Base-by-base conservation (phyloP, 2,888 invertebrate genomes). In the Epistrophe grossulariae region DNA sequence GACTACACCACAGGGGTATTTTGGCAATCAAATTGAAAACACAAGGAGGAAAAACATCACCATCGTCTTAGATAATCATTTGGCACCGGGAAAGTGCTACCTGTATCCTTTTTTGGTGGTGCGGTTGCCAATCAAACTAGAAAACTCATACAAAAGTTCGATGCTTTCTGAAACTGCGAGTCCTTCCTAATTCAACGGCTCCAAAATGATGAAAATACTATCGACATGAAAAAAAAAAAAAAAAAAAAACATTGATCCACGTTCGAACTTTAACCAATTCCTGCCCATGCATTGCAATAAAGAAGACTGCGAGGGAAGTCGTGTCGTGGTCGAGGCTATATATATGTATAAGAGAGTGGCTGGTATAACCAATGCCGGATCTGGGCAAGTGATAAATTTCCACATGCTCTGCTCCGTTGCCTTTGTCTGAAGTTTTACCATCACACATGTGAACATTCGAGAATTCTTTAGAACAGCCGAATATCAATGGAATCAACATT, bases 111-210 rank as follows among this genome's bases (percentile, higher is more conserved):
- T 24, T 35, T 15, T 57, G 38, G 43, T 55, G 31, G 64, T 60
- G 3, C 24, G 40, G 73, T 64, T 6, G 40, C 72, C 78, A 78
- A 81, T 57, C 62, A 60, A 66, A 78, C 64, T 57, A 50, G 43
- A 80, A 50, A 68, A 84, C 60, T 72, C 68, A 66, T 71, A 79
- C 59, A 68, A 81, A 85, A 81, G 55, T 85, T 85, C 60, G 28
- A 60, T 81, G 85, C 70, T 85, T 78, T 68, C 62, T 55, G 55
- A 55, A 78, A 64, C 55, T 74, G 74, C 55, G 40, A 73, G 60
- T 73, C 60, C 45, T 3, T 24, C 2, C 68, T 78, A 72, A 76
- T 71, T n/a, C 64, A 76, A 64, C 35, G 35, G 6, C 4, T 1
- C 31, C 4, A 7, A 7, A 9, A 4, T 7, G 31, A 66, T 38